A percentile compares a stretch with the other conserved stretches of the same genome.
phyloP scores from a whole-genome alignment of 2,888 invertebrate species.

The Actias luna region DNA sequence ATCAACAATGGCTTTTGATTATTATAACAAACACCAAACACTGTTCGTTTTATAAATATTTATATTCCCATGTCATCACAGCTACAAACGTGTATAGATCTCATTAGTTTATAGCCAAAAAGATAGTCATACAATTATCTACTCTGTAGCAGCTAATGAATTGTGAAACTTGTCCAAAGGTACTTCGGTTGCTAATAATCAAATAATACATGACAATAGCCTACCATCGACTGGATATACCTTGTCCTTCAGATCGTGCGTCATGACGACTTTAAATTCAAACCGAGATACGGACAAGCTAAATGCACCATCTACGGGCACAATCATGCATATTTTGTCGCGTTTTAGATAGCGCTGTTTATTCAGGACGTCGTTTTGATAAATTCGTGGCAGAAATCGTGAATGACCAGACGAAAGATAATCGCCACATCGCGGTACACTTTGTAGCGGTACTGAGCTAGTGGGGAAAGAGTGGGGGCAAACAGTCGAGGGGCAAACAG shows the following conservation, averaged over 20 bases:
- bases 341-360: not conserved
- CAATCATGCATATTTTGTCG: not conserved
- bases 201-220: conserved; percentile 8
- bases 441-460: conserved; percentile 28
- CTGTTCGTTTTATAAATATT: not conserved
- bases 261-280: conserved; percentile 34
- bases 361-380: not conserved
- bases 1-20: not conserved
- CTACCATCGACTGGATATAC: conserved; percentile 13
- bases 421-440: conserved; percentile 34
- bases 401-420: conserved; percentile 10
- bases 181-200: conserved; percentile 2
- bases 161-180: not conserved
- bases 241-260: conserved; percentile 24
- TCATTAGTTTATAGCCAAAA: not conserved
- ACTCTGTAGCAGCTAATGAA: not conserved
- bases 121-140: not conserved
- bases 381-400: not conserved
- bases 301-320: not conserved
- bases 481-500: conserved; percentile 28
- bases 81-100: not conserved
- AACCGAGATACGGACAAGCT: conserved; percentile 17
- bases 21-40: not conserved
- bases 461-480: conserved; percentile 27
- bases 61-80: not conserved